Evolutionary conservation across 2,797 vertebrate genomes (phyloP), one percentile per base, ranked within the genome.

Genomic region (Sebastes goodei): DNA sequence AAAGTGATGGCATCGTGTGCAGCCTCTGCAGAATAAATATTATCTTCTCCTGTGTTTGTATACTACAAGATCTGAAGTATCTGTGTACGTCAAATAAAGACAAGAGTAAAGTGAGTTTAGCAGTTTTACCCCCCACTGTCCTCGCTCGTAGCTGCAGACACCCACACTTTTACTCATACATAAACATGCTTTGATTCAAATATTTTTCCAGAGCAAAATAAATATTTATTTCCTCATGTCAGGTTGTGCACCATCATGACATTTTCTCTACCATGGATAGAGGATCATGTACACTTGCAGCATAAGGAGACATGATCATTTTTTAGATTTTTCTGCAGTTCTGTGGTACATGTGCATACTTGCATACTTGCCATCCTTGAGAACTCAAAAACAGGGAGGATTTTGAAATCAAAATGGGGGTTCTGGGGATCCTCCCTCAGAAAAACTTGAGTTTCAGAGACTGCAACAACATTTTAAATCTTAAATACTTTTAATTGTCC

Each of bases 1-100:
- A 8, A 60, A 6, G 11, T 4, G 35, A 67, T 11, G 52, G 68
- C 56, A 69, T 32, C 23, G 46, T 60, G 56, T 68, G 78, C 38
- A 70, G 78, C n/a, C 57, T 60, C 52, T 68, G 78, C 38, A 70
- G 76, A 76, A 55, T 57, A 11, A 61, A 53, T 38, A 20, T 27
- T 20, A 12, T 9, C 21, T 20, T 69, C 53, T 65, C 5, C 6
- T 53, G n/a, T 49, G 21, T 6, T 15, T 55, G 20, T 21, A 7
- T 15, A 12, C 6, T 17, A 49, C 49, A 53, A 5, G 11, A 21
- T 67, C 17, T 62, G 63, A 55, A 2, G 12, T 23, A 33, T n/a
- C 29, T 55, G 17, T n/a, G 23, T 8, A 29, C 32, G 23, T 74
- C 53, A 55, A 35, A 53, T 72, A 27, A 23, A 52, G 72, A 59